These are phyloP conservation scores for Palythoa caribaeorum DNA, from an alignment of 92 coral and sea anemone genomes.

Conservation along the genomic window DNA sequence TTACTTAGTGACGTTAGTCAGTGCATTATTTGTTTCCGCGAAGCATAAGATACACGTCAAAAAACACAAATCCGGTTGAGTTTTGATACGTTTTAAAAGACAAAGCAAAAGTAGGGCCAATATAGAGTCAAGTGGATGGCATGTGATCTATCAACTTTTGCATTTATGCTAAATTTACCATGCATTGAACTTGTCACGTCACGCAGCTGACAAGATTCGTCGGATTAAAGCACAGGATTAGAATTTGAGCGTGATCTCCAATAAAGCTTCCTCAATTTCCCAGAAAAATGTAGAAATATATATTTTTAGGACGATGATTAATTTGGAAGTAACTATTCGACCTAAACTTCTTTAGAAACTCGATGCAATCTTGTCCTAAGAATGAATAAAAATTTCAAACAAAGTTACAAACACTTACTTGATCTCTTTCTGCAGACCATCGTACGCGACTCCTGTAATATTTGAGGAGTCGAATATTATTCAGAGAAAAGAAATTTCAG, in stretches of 20 bases:
- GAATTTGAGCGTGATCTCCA: too few species aligned
- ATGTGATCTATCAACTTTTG: neutral
- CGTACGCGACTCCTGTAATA: constrained; percentile 89
- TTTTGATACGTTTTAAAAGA: neutral
- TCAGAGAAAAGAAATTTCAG: neutral
- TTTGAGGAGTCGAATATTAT: neutral
- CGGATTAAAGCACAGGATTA: neutral
- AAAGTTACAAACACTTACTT: constrained; percentile 56
- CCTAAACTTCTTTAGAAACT: neutral
- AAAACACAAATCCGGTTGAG: constrained; percentile 2
- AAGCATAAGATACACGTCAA: neutral
- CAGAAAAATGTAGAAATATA: constrained; percentile 13
- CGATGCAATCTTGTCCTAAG: neutral
- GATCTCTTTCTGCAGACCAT: constrained; percentile 66
- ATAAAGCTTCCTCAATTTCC: constrained; percentile 38
- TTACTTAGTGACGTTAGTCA: constrained; percentile 10
- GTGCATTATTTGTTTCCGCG: neutral
- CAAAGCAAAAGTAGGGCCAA: neutral
- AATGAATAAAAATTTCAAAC: constrained; percentile 7
- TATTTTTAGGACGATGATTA: neutral
- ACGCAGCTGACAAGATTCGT: neutral
- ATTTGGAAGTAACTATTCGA: neutral
- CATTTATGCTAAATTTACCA: neutral
- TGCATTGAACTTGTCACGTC: neutral
- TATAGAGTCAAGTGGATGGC: neutral